Conservation (phyloP, 2,888 invertebrate genomes). For the Mythimna lalbum region DNA sequence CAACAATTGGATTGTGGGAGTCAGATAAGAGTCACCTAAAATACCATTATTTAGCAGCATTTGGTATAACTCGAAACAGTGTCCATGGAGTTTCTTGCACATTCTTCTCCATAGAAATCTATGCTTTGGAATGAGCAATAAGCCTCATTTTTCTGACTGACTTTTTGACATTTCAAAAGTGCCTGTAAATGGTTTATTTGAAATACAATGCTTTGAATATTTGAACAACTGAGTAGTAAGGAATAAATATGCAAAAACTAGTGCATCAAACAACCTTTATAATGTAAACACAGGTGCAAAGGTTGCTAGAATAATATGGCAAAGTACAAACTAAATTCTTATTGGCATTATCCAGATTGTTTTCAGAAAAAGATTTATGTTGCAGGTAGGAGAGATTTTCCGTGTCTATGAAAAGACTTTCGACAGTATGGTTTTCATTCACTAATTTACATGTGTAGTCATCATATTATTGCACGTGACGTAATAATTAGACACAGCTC, state of each 20-base stretch:
- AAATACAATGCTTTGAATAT: no score
- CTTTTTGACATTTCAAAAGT: no score
- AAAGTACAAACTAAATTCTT: neutral
- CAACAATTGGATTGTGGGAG: no score
- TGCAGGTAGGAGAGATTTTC: neutral
- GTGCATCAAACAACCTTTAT: neutral
- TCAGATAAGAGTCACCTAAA: neutral
- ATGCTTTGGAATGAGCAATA: no score
- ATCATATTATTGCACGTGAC: conserved; percentile 32
- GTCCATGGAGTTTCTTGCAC: no score
- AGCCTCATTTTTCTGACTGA: no score
- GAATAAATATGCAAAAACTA: neutral
- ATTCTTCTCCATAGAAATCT: no score
- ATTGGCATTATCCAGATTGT: neutral
- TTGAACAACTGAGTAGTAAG: neutral
- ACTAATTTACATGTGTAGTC: conserved; percentile 6
- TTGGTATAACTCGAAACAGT: neutral
- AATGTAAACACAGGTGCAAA: conserved; percentile 15
- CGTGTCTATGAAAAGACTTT: neutral
- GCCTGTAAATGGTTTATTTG: no score
- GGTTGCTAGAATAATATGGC: neutral
- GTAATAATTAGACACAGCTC: conserved; percentile 31
- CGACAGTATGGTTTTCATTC: conserved; percentile 5
- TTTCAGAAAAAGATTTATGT: neutral
- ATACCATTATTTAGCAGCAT: neutral